Base-by-base conservation (phyloP, 2,888 invertebrate species). In the Drosophila setosimentum region DNA sequence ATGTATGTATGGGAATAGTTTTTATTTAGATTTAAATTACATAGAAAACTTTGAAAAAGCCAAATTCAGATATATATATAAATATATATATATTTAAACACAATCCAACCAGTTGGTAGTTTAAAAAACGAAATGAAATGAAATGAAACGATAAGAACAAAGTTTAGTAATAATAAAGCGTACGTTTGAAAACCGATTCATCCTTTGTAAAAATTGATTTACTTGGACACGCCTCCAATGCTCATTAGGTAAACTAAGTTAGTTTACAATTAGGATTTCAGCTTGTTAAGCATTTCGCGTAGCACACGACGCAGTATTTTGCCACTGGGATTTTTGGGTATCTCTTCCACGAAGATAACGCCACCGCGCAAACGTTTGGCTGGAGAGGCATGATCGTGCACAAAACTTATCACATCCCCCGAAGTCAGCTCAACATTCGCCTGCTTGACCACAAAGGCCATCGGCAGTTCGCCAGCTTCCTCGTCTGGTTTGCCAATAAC, bases 401-500 rank as follows among this genome's bases (percentile, higher is more conserved):
- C 93, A 90, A 94, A 95, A 61, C 94, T 91, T 3, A 94, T 91
- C 29, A 96, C 93, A 35, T 96, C 95, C 8, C 94, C 89, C 79
- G 94, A 94, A 0, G 94, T 94, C 55, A 95, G 86, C 2, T 91
- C 87, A 1, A 92, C 91, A 78, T 93, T 93, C 0, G 94, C 93
- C 90, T 95, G 95, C 59, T 94, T 94, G 4, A 97, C 97, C 11
- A 97, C 94, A 92, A 96, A 97, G 0, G 97, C 97, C 74, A 95
- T 83, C 13, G 97, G 97, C 61, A 97, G 93, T 92, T 97, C 97
- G 18, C 97, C 97, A 45, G 96, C 95, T 57, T 90, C 91, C 87
- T 95, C 96, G 92, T 97, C 95, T 0, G 96, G 96, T 59, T 95
- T 91, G 21, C 97, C 98, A 87, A 97, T 95, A 40, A 98, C 98